phyloP scores from a whole-genome alignment of 2,797 vertebrate genomes.

The Falco biarmicus region DNA sequence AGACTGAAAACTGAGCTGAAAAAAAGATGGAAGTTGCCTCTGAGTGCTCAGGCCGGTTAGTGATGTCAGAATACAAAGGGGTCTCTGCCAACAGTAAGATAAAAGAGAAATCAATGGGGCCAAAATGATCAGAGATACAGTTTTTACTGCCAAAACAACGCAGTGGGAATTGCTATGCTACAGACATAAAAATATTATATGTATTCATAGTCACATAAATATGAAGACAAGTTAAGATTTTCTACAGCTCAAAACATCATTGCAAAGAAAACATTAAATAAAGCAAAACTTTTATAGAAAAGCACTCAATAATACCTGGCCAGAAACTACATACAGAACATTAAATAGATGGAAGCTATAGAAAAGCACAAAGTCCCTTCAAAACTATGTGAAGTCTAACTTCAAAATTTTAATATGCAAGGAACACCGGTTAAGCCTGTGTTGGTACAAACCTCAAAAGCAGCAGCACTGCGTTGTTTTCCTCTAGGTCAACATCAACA shows the following conservation, averaged over 20 bases:
- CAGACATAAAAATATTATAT: neutral
- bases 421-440: neutral
- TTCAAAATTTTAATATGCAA: neutral
- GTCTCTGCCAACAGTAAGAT: neutral
- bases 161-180: neutral
- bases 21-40: neutral
- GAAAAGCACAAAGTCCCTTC: neutral
- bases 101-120: neutral
- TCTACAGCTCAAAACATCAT: neutral
- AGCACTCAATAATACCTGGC: neutral
- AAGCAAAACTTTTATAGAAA: neutral
- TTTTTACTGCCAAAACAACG: neutral
- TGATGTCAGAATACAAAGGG: neutral
- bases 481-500: slow-evolving; percentile 6
- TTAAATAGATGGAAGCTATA: neutral
- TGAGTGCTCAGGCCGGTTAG: neutral
- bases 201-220: neutral
- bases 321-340: neutral
- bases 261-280: neutral
- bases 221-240: neutral
- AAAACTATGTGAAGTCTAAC: neutral
- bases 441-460: neutral
- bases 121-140: neutral
- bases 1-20: neutral
- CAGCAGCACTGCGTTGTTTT: neutral